Evolutionary conservation across 2,888 invertebrate species (phyloP), one percentile per base, ranked within the genome.

Genomic region (Bombylius major): DNA sequence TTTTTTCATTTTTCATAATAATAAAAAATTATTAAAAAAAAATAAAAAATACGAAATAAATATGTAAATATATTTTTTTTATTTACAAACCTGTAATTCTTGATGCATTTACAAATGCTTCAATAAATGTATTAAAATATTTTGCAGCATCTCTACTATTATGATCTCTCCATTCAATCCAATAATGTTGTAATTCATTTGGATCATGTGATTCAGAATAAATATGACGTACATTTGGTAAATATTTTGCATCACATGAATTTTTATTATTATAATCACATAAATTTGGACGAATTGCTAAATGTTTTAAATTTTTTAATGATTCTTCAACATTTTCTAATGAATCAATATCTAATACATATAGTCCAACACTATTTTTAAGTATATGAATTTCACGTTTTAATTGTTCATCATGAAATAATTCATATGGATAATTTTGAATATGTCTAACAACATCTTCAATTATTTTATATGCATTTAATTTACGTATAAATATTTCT

Each of bases 381-480:
- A 49, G 32, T 11, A 31, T 36, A n/a, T 49, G 13, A 31, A 54
- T 11, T 49, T 54, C 31, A n/a, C 33, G 56, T 52, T 62, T 69
- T 0, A 68, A 57, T 44, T 66, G 64, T 5, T 56, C 34, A 60
- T 66, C 63, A 0, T 59, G 57, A 7, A 70, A 61, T 50, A 59
- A 63, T 42, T 36, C 61, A 31, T 65, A 51, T 52, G 68, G 61
- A 32, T 64, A 71, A 78, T 79, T 61, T 71, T 72, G 72, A 76
- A 59, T 84, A 81, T 49, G 84, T 78, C 52, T 83, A 60, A 60
- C 76, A 67, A 70, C 39, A 12, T 50, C 46, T 14, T 6, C 23
- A 36, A 36, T 8, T 36, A 36, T 8, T 36, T 36, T 36, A 36
- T 36, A 36, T 36, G 34, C 34, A 7, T 36, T 36, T 4, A 36